Evolutionary conservation across 2,888 invertebrate genomes (phyloP).

Genomic region (Zeuzera pyrina): DNA sequence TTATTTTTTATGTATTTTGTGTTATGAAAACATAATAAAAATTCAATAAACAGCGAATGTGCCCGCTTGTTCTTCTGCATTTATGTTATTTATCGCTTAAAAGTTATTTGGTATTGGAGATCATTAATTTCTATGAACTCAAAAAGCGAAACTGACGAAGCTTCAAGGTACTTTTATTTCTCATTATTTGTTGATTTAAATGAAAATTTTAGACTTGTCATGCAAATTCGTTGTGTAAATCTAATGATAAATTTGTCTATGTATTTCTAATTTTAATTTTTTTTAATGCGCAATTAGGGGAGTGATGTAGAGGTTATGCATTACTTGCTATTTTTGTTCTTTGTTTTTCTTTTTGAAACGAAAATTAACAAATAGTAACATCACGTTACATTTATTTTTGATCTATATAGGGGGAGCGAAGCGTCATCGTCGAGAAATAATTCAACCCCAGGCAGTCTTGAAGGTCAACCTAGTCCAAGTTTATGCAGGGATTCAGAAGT

Average conservation of each 20-base stretch:
- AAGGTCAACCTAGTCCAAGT: constrained; percentile 40
- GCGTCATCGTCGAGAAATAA: constrained; percentile 63
- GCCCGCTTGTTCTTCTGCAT: constrained; percentile 29
- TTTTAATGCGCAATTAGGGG: constrained; percentile 27
- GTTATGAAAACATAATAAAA: constrained; percentile 27
- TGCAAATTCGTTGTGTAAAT: constrained; percentile 1
- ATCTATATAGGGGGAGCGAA: constrained; percentile 61
- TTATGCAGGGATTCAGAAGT: constrained; percentile 42
- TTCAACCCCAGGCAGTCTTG: constrained; percentile 45
- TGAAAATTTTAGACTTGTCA: neutral
- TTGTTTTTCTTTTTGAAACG: constrained; percentile 39
- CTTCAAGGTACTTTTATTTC: constrained; percentile 58
- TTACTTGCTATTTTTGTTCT: constrained; percentile 65
- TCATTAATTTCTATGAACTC: constrained; percentile 69
- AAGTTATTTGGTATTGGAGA: constrained; percentile 40
- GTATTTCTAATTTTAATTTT: constrained; percentile 11
- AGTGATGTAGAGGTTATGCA: constrained; percentile 41
- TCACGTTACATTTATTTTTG: constrained; percentile 10
- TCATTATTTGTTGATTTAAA: neutral
- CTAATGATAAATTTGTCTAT: constrained; percentile 5
- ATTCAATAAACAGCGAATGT: constrained; percentile 29
- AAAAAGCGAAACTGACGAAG: constrained; percentile 70
- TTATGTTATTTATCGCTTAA: constrained; percentile 37
- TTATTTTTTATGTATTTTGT: constrained; percentile 46
- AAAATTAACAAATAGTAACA: constrained; percentile 3